Base-by-base conservation (phyloP, 1,140 invertebrate genomes). In the Lethrus apterus region DNA sequence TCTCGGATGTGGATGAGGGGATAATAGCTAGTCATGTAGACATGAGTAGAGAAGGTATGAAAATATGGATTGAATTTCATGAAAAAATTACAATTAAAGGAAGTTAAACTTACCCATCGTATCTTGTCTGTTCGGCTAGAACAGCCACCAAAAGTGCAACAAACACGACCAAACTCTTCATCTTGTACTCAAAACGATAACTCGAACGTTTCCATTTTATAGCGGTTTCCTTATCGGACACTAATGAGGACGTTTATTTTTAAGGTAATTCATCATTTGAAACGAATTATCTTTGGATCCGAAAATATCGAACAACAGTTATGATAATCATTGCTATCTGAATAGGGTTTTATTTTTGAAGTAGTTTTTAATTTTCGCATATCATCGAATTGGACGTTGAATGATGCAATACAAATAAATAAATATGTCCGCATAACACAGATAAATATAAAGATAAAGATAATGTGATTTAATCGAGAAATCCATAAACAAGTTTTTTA, bases 51-150 rank as follows among this genome's bases (percentile, higher is more conserved):
- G 19, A n/a, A n/a, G n/a, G 7, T 26, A n/a, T 26, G 7, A 26
- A 7, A 26, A n/a, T 26, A 26, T 7, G 7, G 24, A 26, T 7
- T 7, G 7, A 7, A 26, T n/a, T 7, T 7, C 24, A 7, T 7
- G n/a, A 7, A 26, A 36, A 36, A 15, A 36, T 31, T 10, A 14
- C 3, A n/a, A 5, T 4, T 17, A 36, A 15, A 7, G 18, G 3
- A 5, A 36, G 13, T 10, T 5, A 5, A 17, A 15, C 41, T 30
- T 19, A 43, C 41, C 41, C 41, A 1, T 43, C 41, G 31, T 43
- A 43, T 11, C 41, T 43, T 8, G 15, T 29, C 11, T 43, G 21
- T 43, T 43, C 41, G 14, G 41, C 41, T 29, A 26, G 19, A 18
- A 19, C 41, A 15, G 41, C 41, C 14, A 29, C 24, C 30, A 31